Base-by-base conservation (phyloP, 1,140 invertebrate genomes). In the Meloidogyne chitwoodi region DNA sequence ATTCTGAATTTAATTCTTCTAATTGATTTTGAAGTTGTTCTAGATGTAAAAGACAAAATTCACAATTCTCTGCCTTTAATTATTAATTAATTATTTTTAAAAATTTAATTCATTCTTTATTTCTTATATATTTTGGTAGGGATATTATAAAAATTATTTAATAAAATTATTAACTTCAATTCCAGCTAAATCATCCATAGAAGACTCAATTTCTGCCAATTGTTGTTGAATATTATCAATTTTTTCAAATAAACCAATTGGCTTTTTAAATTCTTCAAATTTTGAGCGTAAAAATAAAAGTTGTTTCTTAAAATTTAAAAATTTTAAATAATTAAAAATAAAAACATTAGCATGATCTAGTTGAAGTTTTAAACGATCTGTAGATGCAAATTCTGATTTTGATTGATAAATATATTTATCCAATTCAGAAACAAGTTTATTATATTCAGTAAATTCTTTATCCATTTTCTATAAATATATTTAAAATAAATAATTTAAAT, bases 181-280 rank as follows among this genome's bases (percentile, higher is more conserved):
- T 27, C 75, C 74, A 56, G 80, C 76, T 26, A 87, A 68, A 44
- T 84, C 83, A 44, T 87, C 84, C 5, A 84, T 64, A 3, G 80
- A 68, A 26, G 68, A 76, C 68, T 84, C 84, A 27, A 84, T 71
- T 26, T 86, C 78, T 10, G 56, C 62, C 19, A 86, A 66, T 19
- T 74, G 65, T 44, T 67, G 64, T 44, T 76, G 31, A 56, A 81
- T 62, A n/a, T 69, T 41, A 29, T 86, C 85, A 34, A 84, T 69
- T 26, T 69, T 34, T 70, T 87, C 82, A 31, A 80, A 64, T 31
- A 84, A 83, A 12, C 61, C 44, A 38, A 87, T 78, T n/a, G 83
- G 83, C 19, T 86, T 72, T 63, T 87, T 84, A 75, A 84, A 87
- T 62, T 83, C 77, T 27, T 80, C 72, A 70, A 81, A 84, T 70